Percentiles rank a stretch among this genome's conserved stretches.
Evolutionary conservation across 2,888 invertebrate genomes (phyloP).

Genomic region (Volucella bombylans): DNA sequence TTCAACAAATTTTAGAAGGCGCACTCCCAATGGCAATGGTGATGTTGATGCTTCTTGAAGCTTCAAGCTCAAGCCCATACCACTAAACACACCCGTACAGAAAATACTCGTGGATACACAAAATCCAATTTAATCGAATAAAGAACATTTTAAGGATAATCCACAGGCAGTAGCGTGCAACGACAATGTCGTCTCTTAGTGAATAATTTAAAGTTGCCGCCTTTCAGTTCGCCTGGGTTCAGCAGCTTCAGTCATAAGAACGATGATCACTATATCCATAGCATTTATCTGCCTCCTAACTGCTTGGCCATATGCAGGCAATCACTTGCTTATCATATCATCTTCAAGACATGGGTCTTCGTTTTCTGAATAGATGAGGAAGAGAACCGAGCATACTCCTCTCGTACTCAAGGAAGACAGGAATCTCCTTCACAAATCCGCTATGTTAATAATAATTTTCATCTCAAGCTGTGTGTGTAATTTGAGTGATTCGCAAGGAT

Average conservation of each 20-base stretch:
- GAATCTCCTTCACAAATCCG: constrained; percentile 34
- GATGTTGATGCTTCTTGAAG: not conserved
- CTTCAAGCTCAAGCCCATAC: constrained; percentile 15
- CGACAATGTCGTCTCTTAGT: constrained; percentile 46
- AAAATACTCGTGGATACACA: constrained; percentile 20
- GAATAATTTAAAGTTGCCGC: constrained; percentile 67
- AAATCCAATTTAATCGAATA: constrained; percentile 71
- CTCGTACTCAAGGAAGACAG: constrained; percentile 1
- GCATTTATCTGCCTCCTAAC: constrained; percentile 13
- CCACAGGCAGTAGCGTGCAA: constrained; percentile 51
- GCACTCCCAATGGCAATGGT: too few relatives aligned
- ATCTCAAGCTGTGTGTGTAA: constrained; percentile 41
- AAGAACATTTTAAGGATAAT: constrained; percentile 62
- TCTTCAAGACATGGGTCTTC: constrained; percentile 32
- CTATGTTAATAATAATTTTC: constrained; percentile 59
- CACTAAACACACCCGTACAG: constrained; percentile 9
- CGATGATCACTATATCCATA: constrained; percentile 50
- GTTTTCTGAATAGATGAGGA: not conserved
- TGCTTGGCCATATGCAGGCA: constrained; percentile 45
- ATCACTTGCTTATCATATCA: constrained; percentile 67
- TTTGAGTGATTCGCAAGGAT: constrained; percentile 65
- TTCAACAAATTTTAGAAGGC: constrained; percentile 32
- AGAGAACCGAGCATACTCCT: constrained; percentile 1
- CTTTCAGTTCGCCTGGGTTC: not conserved
- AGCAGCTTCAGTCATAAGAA: constrained; percentile 11